Evolutionary conservation across 2,113 vertebrate genomes (phyloP).

Genomic region (Australoheros scitulus): DNA sequence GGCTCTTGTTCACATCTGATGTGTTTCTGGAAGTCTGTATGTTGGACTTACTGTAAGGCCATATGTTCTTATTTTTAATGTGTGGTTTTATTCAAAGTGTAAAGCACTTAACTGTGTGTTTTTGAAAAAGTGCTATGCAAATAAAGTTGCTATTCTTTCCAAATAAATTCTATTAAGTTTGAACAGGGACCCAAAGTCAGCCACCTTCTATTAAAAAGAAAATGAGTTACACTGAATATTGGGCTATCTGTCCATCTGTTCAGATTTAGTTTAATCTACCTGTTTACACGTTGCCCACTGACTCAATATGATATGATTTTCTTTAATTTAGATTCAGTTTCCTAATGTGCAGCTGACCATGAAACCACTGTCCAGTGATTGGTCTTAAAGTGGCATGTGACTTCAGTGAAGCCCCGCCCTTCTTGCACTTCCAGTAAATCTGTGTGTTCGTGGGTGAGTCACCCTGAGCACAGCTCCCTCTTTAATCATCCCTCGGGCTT

Average conservation of each 20-base stretch:
- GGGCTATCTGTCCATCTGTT: neutral
- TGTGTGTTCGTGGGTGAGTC: constrained; percentile 90
- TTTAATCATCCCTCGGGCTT: constrained; percentile 88
- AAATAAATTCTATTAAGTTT: neutral
- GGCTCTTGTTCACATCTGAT: constrained; percentile 1
- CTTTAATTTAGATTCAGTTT: constrained; percentile 24
- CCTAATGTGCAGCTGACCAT: constrained; percentile 60
- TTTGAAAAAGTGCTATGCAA: neutral
- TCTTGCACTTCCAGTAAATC: constrained; percentile 94
- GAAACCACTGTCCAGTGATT: constrained; percentile 85
- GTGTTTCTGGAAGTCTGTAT: neutral
- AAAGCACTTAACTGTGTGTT: neutral
- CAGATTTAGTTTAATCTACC: neutral
- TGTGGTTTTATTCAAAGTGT: constrained; percentile 2
- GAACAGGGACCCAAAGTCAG: neutral
- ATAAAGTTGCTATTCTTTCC: neutral
- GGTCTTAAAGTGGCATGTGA: constrained; percentile 89
- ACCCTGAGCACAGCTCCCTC: constrained; percentile 93
- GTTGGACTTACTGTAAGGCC: neutral
- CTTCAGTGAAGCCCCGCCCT: constrained; percentile 94
- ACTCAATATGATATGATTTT: constrained; percentile 1
- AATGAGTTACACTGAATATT: neutral
- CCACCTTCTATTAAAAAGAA: neutral
- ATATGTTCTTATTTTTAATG: constrained; percentile 3
- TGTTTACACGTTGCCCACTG: constrained; percentile 1